Percentiles rank a stretch among this genome's conserved stretches.
phyloP scores from a whole-genome alignment of 2,888 invertebrate species.

The Ormyrus thymus region DNA sequence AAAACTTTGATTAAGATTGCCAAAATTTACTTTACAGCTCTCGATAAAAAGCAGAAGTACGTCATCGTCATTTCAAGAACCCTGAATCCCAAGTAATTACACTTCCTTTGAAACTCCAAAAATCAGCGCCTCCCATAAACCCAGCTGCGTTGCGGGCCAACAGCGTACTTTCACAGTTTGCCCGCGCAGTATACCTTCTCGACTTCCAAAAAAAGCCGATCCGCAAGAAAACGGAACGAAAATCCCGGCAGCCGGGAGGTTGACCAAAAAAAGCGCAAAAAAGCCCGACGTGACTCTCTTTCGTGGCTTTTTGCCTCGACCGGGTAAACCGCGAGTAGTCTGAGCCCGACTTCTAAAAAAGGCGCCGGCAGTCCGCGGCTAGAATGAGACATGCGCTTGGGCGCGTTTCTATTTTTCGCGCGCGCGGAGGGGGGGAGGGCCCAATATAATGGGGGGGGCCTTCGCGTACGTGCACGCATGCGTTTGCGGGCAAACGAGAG shows the following conservation, averaged over 20 bases:
- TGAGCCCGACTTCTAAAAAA: not conserved
- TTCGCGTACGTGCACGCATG: not conserved
- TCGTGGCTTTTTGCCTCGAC: no score
- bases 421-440: not conserved
- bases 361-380: conserved; percentile 30
- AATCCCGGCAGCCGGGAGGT: not conserved
- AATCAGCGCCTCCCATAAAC: no score
- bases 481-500: not conserved
- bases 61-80: not conserved
- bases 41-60: conserved; percentile 12
- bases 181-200: not conserved
- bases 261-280: no score
- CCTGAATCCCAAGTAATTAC: not conserved
- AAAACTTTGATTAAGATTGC: conserved; percentile 6
- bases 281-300: no score
- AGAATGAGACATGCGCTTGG: not conserved
- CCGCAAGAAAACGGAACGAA: conserved; percentile 1
- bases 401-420: conserved; percentile 31
- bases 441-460: conserved; percentile 14
- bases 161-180: no score
- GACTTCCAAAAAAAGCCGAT: not conserved
- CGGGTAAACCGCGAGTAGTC: no score
- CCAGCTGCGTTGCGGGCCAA: no score
- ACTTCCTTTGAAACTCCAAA: not conserved
- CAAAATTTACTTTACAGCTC: not conserved